Evolutionary conservation across 2,797 vertebrate species (phyloP), one percentile per base, ranked within the genome.

Genomic region (Falco biarmicus): DNA sequence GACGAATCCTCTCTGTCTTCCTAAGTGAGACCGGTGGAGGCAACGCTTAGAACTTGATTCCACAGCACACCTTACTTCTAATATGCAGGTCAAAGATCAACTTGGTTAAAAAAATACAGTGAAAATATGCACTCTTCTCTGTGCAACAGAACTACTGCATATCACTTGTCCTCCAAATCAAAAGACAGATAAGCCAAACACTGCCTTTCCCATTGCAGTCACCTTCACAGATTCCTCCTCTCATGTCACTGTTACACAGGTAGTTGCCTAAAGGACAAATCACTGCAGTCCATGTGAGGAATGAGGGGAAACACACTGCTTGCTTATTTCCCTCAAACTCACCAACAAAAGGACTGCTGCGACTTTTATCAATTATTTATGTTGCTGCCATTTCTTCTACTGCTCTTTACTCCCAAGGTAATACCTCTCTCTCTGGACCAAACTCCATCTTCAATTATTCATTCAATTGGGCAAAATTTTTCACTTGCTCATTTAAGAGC

Each of bases 301-400:
- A 26, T 25, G 28, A 92, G 22, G n/a, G 5, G 19, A 19, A 89
- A 92, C 76, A 26, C 39, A 65, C 12, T 59, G 34, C 20, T 79
- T 41, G 74, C 34, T 79, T 59, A 51, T 84, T 86, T 87, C 51
- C 37, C 29, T 69, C 45, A 53, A 8, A 69, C 32, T 47, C 61
- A 51, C 50, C 32, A 84, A 61, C 54, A 86, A 69, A 88, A 85
- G 26, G 48, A 57, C 0, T 13, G 57, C 74, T 93, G 54, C 39
- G 66, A 56, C 15, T 63, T 63, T 79, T 48, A 90, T 94, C 75
- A 84, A 93, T 92, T 92, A 95, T 90, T 95, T 87, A 93, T 45
- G 31, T 56, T 84, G 32, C 12, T 79, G 63, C 43, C 54, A 90
- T 93, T 96, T 76, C 14, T 75, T 25, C 66, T 89, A 6, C 71